Evolutionary conservation across 2,113 vertebrate genomes (phyloP).

Genomic region (Terrapene triunguis): DNA sequence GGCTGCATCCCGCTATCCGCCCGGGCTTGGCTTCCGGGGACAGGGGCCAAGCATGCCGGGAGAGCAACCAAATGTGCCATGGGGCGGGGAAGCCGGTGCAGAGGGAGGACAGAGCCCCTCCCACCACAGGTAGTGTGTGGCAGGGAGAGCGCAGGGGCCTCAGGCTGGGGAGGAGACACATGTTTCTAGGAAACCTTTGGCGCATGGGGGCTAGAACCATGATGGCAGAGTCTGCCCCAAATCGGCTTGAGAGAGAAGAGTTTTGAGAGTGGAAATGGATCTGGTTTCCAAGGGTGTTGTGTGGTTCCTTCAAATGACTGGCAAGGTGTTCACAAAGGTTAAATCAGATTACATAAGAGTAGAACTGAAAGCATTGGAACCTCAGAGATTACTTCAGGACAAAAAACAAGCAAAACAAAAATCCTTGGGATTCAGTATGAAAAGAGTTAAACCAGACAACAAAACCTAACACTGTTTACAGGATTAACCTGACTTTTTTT

Average conservation of each 20-base stretch:
- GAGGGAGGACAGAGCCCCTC: too few species aligned
- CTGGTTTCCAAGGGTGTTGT: background rate
- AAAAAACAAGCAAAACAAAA: background rate
- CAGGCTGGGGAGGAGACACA: too few species aligned
- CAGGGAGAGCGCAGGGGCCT: too few species aligned
- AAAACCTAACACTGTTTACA: conserved; percentile 54
- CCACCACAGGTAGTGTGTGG: too few species aligned
- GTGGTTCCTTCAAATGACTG: background rate
- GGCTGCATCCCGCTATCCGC: too few species aligned
- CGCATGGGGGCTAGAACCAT: background rate
- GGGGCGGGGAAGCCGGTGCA: too few species aligned
- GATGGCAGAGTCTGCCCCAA: background rate
- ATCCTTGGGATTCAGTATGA: background rate
- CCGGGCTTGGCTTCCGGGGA: too few species aligned
- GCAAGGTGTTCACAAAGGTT: background rate
- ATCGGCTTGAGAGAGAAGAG: background rate
- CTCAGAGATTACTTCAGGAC: conserved; percentile 32
- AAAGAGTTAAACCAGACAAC: conserved; percentile 55
- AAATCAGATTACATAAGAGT: background rate
- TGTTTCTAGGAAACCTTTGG: background rate
- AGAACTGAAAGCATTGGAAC: background rate
- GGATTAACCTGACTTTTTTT: conserved; percentile 64
- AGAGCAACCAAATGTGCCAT: too few species aligned
- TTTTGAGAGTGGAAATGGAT: background rate
- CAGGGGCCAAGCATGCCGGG: too few species aligned